Conservation (phyloP, 2,113 vertebrate species). For the Dinomys branickii region DNA sequence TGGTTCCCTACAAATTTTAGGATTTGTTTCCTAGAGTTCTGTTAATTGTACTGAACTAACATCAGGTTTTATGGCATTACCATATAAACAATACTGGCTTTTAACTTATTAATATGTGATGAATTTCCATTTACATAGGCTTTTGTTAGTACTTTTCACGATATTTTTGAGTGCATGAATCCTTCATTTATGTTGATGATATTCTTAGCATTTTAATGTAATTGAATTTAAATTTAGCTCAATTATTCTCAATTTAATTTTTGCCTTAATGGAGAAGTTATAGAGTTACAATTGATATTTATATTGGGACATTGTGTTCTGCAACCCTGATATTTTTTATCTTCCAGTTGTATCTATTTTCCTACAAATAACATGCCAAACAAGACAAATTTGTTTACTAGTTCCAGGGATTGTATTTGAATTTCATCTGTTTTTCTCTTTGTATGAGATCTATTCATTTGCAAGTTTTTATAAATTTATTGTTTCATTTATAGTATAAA, state of each 20-base stretch:
- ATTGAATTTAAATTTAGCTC: not conserved
- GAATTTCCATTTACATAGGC: not conserved
- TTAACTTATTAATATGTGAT: not conserved
- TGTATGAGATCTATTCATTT: not conserved
- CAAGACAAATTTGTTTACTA: not conserved
- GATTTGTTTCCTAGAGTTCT: not conserved
- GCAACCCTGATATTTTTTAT: not conserved
- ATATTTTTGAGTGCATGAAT: not conserved
- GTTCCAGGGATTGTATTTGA: not conserved
- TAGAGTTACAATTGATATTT: not conserved
- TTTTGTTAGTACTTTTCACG: not conserved
- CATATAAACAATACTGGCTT: not conserved
- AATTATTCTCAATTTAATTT: not conserved
- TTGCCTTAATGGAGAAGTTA: not conserved
- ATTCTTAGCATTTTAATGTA: not conserved
- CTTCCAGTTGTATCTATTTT: not conserved
- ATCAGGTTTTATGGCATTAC: not conserved
- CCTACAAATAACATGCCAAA: not conserved
- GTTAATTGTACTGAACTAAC: not conserved
- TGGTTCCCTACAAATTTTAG: too few relatives aligned
- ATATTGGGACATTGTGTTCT: not conserved
- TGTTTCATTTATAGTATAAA: not conserved
- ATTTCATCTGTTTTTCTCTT: not conserved
- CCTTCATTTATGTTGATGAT: not conserved
- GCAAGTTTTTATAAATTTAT: not conserved